phyloP scores from a whole-genome alignment of 2,797 vertebrate genomes.

The Sciurus carolinensis region DNA sequence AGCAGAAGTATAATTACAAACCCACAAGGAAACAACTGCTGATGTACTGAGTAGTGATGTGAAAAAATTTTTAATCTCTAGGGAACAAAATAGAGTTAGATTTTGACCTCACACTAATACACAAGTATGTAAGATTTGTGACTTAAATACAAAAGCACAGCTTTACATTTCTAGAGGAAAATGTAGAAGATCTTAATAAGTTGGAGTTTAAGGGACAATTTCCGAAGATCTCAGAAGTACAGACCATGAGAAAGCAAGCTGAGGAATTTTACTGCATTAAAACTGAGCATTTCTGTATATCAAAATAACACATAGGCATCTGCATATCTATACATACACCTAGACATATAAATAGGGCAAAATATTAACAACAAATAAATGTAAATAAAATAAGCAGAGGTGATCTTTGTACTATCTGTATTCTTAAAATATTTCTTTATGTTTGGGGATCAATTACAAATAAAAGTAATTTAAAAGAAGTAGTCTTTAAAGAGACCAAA shows the following conservation, averaged over 20 bases:
- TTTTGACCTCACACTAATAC: neutral
- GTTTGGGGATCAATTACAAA: neutral
- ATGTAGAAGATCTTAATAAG: neutral
- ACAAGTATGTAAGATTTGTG: neutral
- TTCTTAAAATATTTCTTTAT: neutral
- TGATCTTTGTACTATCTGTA: neutral
- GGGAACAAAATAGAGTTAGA: neutral
- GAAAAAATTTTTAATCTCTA: neutral
- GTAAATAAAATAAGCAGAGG: neutral
- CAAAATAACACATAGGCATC: neutral
- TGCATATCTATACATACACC: neutral
- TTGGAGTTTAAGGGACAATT: neutral
- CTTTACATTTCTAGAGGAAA: neutral
- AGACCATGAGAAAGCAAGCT: neutral
- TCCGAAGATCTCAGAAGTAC: neutral
- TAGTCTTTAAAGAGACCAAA: neutral
- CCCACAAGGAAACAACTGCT: neutral
- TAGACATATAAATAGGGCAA: neutral
- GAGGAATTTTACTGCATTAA: neutral
- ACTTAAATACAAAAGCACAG: neutral
- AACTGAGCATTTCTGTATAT: neutral
- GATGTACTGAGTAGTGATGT: neutral
- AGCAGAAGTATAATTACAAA: conserved; percentile 16
- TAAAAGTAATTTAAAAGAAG: conserved; percentile 7
- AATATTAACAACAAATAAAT: neutral